Evolutionary conservation across 1,140 invertebrate genomes (phyloP).

Genomic region (Anagrus nilaparvatae): DNA sequence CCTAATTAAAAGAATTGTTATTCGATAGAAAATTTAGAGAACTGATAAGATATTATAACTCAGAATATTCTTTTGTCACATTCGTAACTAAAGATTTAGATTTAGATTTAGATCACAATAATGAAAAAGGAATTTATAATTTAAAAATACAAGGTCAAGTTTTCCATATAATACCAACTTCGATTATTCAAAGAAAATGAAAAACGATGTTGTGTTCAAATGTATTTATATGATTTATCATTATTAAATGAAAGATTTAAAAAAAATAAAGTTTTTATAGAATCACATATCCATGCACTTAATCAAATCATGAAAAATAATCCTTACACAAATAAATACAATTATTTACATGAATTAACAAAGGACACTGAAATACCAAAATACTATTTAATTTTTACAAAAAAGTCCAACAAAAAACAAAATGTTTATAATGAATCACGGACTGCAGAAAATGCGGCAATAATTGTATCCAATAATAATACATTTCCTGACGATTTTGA

Average conservation of each 20-base stretch:
- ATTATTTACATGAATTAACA: slow-evolving; percentile 8
- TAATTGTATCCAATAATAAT: slow-evolving; percentile 9
- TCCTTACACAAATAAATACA: slow-evolving; percentile 7
- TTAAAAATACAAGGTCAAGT: slow-evolving; percentile 11
- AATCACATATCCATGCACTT: slow-evolving; percentile 1
- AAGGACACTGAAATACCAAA: slow-evolving; percentile 1
- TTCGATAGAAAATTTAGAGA: slow-evolving; percentile 5
- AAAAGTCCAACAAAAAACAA: slow-evolving; percentile 1
- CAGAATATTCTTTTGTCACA: slow-evolving; percentile 2
- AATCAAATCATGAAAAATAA: slow-evolving; percentile 1
- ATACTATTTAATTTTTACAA: slow-evolving; percentile 5
- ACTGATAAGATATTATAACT: slow-evolving; percentile 8
- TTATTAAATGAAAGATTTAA: slow-evolving; percentile 3
- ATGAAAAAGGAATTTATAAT: slow-evolving; percentile 8
- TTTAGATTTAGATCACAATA: no score
- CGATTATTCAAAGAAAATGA: not conserved
- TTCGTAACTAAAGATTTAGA: slow-evolving; percentile 7
- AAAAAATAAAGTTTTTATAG: not conserved
- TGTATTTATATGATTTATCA: slow-evolving; percentile 9
- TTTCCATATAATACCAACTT: slow-evolving; percentile 2
- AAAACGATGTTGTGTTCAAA: slow-evolving; percentile 2
- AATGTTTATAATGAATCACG: not conserved
- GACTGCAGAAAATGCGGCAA: no score
- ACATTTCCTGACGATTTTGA: slow-evolving; percentile 2
- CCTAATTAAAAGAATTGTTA: not conserved